Percentiles rank a stretch among this genome's conserved stretches.
Conservation (phyloP, 1,140 invertebrate genomes). For the Lycorma delicatula region DNA sequence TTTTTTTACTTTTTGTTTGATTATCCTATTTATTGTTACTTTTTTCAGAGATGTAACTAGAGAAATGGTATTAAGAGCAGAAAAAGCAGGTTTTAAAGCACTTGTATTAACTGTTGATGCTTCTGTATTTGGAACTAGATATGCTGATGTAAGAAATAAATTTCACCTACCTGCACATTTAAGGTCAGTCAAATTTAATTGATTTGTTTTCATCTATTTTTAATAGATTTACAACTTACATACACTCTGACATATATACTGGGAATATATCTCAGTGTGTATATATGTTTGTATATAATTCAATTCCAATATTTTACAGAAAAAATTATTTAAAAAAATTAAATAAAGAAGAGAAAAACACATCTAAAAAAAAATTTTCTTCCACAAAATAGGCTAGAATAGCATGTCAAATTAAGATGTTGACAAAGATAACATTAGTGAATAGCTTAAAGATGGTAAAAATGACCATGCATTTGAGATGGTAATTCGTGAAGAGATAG, state of each 20-base stretch:
- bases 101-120: conserved; percentile 87
- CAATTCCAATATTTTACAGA: too few species aligned
- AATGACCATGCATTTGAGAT: too few species aligned
- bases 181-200: conserved; percentile 42
- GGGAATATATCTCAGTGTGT: too few species aligned
- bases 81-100: conserved; percentile 77
- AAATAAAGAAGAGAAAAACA: too few species aligned
- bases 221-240: background rate
- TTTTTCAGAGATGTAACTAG: conserved; percentile 54
- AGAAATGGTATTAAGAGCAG: conserved; percentile 66
- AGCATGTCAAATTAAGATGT: too few species aligned
- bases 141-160: conserved; percentile 73
- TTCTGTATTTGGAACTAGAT: conserved; percentile 70
- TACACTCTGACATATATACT: background rate
- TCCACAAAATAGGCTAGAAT: too few species aligned
- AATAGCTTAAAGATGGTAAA: too few species aligned
- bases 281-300: too few species aligned
- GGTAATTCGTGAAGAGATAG: too few species aligned
- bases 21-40: background rate
- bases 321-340: too few species aligned
- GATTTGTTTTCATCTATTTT: conserved; percentile 2
- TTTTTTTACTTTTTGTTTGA: background rate
- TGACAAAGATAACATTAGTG: too few species aligned
- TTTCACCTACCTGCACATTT: conserved; percentile 74
- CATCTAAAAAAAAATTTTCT: too few species aligned